A percentile compares a stretch with the other conserved stretches of the same genome.
Conservation (phyloP, 2,113 vertebrate genomes). For the Suricata suricatta region DNA sequence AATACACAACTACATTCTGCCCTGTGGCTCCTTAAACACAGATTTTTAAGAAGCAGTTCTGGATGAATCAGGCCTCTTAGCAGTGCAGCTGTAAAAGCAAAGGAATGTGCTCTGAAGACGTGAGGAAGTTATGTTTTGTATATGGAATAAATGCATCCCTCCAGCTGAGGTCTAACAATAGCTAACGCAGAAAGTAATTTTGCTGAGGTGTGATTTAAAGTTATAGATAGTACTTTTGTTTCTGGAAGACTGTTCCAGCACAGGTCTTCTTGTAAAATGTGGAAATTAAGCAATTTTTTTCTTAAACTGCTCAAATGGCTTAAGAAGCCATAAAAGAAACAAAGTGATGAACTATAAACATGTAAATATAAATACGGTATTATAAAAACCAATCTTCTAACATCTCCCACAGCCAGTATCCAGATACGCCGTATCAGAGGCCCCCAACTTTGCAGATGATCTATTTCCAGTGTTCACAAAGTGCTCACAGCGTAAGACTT, state of each 20-base stretch:
- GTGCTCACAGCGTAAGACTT: not conserved
- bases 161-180: not conserved
- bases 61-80: not conserved
- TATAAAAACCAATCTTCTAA: constrained; percentile 5
- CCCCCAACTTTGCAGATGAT: not conserved
- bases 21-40: not conserved
- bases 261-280: not conserved
- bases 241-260: not conserved
- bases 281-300: not conserved
- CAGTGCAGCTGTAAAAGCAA: not conserved
- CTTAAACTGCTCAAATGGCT: not conserved
- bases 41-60: not conserved
- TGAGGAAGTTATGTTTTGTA: not conserved
- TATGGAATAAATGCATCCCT: not conserved
- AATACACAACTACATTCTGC: not conserved
- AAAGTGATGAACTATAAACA: not conserved
- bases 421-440: not conserved
- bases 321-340: not conserved
- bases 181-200: not conserved
- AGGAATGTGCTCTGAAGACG: not conserved
- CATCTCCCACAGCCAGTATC: not conserved
- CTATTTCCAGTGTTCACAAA: not conserved
- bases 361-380: not conserved
- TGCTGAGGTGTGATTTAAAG: not conserved
- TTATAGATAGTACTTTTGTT: not conserved